phyloP scores from a whole-genome alignment of 2,888 invertebrate species.

The Sesia bembeciformis region DNA sequence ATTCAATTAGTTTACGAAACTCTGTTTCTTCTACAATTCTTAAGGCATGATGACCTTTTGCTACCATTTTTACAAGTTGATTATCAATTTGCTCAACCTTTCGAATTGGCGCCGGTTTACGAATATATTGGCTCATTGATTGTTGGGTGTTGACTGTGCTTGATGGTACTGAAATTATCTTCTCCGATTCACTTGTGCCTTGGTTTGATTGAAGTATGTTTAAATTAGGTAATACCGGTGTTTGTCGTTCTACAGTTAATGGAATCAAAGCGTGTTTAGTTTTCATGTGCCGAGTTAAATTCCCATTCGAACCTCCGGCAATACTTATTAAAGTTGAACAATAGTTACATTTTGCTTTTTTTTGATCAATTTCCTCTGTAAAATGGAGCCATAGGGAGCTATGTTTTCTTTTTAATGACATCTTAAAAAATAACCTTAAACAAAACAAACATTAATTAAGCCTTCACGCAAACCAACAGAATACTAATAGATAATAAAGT shows the following conservation, averaged over 20 bases:
- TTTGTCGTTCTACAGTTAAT: constrained; percentile 2
- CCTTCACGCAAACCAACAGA: too few relatives aligned
- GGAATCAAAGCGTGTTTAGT: constrained; percentile 4
- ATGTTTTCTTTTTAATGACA: constrained; percentile 4
- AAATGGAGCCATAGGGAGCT: constrained; percentile 5
- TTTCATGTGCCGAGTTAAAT: constrained; percentile 6
- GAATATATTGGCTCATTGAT: background rate
- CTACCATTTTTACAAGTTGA: constrained; percentile 2
- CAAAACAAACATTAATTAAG: too few relatives aligned
- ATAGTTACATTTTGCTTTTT: constrained; percentile 7
- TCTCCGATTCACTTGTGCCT: too few relatives aligned
- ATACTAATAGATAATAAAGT: background rate
- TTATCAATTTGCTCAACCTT: constrained; percentile 1
- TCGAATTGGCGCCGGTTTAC: constrained; percentile 1
- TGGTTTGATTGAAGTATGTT: constrained; percentile 2
- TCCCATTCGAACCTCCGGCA: constrained; percentile 5
- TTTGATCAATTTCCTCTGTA: constrained; percentile 3
- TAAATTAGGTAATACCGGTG: constrained; percentile 2
- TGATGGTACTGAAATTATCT: too few relatives aligned
- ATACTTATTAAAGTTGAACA: constrained; percentile 5
- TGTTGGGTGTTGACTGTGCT: too few relatives aligned
- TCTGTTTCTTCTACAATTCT: constrained; percentile 2
- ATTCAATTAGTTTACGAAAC: constrained; percentile 1
- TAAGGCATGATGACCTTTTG: constrained; percentile 1
- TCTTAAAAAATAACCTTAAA: constrained; percentile 2